Base-by-base conservation (phyloP, 1,140 invertebrate species). In the Mycetomoellerius zeteki region DNA sequence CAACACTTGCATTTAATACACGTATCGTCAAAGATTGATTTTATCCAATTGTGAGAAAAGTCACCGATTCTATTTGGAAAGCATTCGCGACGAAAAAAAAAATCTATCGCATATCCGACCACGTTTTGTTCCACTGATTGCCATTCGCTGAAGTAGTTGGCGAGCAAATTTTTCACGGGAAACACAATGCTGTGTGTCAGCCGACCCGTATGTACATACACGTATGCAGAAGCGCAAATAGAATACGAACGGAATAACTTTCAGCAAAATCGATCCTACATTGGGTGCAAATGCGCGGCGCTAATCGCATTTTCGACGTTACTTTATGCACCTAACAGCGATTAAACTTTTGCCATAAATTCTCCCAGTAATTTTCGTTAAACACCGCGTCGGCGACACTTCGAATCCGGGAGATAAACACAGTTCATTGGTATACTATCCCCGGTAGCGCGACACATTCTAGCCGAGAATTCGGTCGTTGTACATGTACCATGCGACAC, bases 231-330 rank as follows among this genome's bases (percentile, higher is more conserved):
- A 75, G 14, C 21, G 30, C 54, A 43, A 76, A 76, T 60, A 43
- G 33, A 76, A 76, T 60, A 24, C 73, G 54, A 43, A 75, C 72
- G 12, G 30, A 58, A 27, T 58, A 65, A 78, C 58, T 64, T 64
- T 47, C 33, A 27, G 19, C 76, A 65, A 65, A 78, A 78, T 50
- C 24, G 37, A 6, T 56, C 27, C 33, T 52, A n/a, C 27, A 30
- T 47, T 21, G 33, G 67, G 10, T 67, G 88, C 81, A 87, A 87
- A 84, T 65, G 87, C 16, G 56, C 62, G 37, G 54, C 65, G 88
- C 72, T 89, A 88, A 88, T 89, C 64, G 73, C 84, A 87, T 88
- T 89, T 88, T 87, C 86, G 69, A 73, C 52, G 65, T 77, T 78
- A 87, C 75, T 88, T 89, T 85, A 87, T 54, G 72, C 88, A 72